These are phyloP conservation scores for Euproctis similis DNA, from an alignment of 2,888 invertebrate genomes.

Conservation along the genomic window DNA sequence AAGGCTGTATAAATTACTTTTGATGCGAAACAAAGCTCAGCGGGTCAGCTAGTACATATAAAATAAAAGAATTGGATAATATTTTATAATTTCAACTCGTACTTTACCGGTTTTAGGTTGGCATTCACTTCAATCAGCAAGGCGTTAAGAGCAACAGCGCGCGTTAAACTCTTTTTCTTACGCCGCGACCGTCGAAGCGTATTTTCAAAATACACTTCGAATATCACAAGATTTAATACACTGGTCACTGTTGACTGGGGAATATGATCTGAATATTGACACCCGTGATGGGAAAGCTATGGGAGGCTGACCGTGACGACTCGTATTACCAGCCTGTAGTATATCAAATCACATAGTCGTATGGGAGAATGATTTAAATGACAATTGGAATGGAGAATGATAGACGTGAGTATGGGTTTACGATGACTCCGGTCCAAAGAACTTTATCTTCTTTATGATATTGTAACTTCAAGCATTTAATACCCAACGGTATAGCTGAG, in stretches of 20 bases:
- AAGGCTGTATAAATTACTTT: no score
- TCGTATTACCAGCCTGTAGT: slow-evolving; percentile 42
- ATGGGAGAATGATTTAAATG: slow-evolving; percentile 15
- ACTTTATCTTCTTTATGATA: no score
- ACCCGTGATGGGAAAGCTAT: slow-evolving; percentile 51
- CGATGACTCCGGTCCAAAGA: no score
- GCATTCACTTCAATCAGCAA: no score
- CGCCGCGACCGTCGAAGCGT: slow-evolving; percentile 4
- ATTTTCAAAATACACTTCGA: slow-evolving; percentile 3
- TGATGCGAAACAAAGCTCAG: no score
- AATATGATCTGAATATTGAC: slow-evolving; percentile 33
- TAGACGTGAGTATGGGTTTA: not conserved
- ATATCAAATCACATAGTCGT: slow-evolving; percentile 31
- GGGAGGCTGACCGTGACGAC: slow-evolving; percentile 50
- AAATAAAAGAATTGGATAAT: no score
- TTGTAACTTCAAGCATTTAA: no score
- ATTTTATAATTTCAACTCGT: no score
- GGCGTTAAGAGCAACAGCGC: slow-evolving; percentile 3
- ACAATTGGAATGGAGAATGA: slow-evolving; percentile 3
- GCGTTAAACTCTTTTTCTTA: slow-evolving; percentile 3
- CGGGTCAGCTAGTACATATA: no score
- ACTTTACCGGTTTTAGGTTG: no score
- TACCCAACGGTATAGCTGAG: no score
- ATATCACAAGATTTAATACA: slow-evolving; percentile 14
- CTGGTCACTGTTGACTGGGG: slow-evolving; percentile 7